Evolutionary conservation across 1,140 invertebrate species (phyloP), one percentile per base, ranked within the genome.

Genomic region (Globodera ellingtonae): DNA sequence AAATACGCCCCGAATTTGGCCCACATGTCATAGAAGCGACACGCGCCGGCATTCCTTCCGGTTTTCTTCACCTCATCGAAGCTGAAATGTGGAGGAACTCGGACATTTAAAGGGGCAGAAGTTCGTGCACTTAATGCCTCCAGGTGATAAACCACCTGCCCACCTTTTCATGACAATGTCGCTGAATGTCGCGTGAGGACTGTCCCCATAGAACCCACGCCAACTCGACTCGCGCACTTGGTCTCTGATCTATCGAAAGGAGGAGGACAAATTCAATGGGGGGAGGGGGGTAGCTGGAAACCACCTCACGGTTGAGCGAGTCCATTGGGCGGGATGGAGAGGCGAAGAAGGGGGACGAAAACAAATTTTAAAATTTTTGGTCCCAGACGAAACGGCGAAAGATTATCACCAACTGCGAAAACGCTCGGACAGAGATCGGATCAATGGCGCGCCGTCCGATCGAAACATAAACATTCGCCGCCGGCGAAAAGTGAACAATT

Each of bases 51-150:
- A 74, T 74, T 47, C 44, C 78, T 67, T 13, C 81, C 81, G 59
- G 66, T 48, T 56, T 76, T 73, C 50, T 82, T 82, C 8, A 82
- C 81, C 10, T 82, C 75, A 44, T 82, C 81, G 56, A 82, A 82
- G 77, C 81, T 83, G 21, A 62, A 62, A 62, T 62, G 6, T 5
- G 56, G 6, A 62, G 52, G 52, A 52, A 6, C 3, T 35, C 35
- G 35, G 35, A 35, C 52, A 52, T 52, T 15, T 6, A 52, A 6
- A 6, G 7, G 52, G 52, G 52, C 9, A 6, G 52, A 7, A 15
- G 6, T 35, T 35, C 35, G 35, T 35, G 35, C 35, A 35, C 35
- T 35, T 35, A 35, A 35, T 35, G 52, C 15, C 52, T 52, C 5
- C 56, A 18, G 5, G 5, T 62, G 56, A 18, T 15, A 6, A 15